Conservation (phyloP, 2,113 vertebrate genomes). For the Climacteris rufus region DNA sequence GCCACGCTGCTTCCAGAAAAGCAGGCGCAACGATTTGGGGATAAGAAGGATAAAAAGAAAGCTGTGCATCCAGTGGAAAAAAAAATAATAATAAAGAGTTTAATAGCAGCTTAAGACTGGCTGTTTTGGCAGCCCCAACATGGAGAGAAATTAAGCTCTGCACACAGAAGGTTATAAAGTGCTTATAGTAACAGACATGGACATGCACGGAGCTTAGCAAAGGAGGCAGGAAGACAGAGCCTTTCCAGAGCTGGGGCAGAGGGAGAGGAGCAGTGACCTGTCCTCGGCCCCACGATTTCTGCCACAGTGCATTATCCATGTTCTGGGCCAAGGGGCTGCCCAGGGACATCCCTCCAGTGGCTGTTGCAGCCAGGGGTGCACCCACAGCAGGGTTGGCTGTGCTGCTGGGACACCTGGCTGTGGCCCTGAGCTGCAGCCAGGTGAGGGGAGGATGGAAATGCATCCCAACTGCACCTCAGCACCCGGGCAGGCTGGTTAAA, state of each 20-base stretch:
- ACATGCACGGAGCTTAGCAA: not conserved
- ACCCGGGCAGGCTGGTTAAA: not conserved
- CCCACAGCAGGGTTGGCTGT: accelerated
- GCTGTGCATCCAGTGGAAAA: not conserved
- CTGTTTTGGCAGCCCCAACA: not conserved
- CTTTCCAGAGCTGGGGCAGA: not conserved
- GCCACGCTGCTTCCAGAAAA: not conserved
- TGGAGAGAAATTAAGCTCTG: constrained; percentile 8
- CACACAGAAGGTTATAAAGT: constrained; percentile 20
- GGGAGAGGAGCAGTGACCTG: not conserved
- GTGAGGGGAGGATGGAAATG: not conserved
- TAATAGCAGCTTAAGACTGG: not conserved
- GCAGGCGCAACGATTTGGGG: not conserved
- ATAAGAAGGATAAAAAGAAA: constrained; percentile 7
- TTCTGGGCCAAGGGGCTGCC: not conserved
- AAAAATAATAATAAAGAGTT: not conserved
- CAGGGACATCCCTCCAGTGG: not conserved
- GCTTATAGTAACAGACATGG: not conserved
- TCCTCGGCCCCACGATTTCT: not conserved
- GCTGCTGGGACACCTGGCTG: not conserved
- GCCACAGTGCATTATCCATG: accelerated
- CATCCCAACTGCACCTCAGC: not conserved
- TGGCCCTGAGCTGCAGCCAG: not conserved
- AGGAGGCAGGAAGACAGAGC: not conserved
- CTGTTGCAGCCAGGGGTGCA: not conserved